Conservation (phyloP, 2,888 invertebrate genomes). For the Chloroclystis v-ata region DNA sequence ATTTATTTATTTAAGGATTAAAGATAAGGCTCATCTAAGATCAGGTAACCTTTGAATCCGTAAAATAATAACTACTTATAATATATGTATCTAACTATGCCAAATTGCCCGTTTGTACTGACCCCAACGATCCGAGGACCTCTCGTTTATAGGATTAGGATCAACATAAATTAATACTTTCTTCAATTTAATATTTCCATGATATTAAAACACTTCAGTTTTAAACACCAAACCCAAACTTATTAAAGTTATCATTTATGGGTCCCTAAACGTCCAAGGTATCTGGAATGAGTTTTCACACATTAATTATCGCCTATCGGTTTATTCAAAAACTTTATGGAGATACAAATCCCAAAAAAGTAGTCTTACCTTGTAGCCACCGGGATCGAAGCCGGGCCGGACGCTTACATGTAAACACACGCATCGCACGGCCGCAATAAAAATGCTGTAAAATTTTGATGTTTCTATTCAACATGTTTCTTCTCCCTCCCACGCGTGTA, state of each 20-base stretch:
- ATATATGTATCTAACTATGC: too few relatives aligned
- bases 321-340: conserved; percentile 31
- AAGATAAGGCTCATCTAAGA: too few relatives aligned
- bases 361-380: conserved; percentile 40
- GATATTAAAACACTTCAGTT: conserved; percentile 30
- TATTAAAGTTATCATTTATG: conserved; percentile 8
- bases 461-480: conserved; percentile 69
- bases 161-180: conserved; percentile 45
- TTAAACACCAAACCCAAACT: conserved; percentile 22
- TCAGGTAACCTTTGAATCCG: too few relatives aligned
- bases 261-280: conserved; percentile 12
- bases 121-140: neutral
- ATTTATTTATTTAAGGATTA: too few relatives aligned
- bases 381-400: conserved; percentile 54
- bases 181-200: conserved; percentile 32
- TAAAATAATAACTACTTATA: too few relatives aligned
- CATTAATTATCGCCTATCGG: conserved; percentile 29
- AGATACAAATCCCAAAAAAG: conserved; percentile 29
- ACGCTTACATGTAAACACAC: conserved; percentile 67
- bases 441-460: conserved; percentile 78
- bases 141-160: conserved; percentile 37
- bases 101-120: neutral
- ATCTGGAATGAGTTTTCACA: conserved; percentile 27
- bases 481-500: conserved; percentile 35
- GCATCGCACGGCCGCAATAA: conserved; percentile 68